A percentile compares a stretch with the other conserved stretches of the same genome.
phyloP scores from a whole-genome alignment of 2,888 invertebrate genomes.

The Macaria liturata region DNA sequence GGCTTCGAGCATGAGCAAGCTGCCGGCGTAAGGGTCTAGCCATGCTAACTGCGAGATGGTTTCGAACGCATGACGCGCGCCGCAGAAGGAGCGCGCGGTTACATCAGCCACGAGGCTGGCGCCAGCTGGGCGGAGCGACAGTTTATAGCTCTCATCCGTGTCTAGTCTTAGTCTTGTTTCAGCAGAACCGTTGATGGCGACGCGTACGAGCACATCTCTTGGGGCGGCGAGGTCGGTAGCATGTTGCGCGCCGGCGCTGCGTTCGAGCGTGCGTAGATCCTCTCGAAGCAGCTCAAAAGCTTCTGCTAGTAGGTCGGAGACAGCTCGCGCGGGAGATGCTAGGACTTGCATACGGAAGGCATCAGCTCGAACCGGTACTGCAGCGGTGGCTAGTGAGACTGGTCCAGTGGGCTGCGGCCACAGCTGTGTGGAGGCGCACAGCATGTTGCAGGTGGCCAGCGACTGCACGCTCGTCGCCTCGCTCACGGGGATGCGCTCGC shows the following conservation, averaged over 20 bases:
- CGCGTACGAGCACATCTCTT: conserved; percentile 72
- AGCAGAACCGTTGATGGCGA: conserved; percentile 78
- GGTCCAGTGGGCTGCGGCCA: conserved; percentile 92
- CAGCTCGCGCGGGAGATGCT: conserved; percentile 65
- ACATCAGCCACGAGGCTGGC: conserved; percentile 84
- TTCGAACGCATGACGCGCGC: conserved; percentile 90
- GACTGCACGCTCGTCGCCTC: conserved; percentile 79
- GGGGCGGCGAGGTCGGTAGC: conserved; percentile 58
- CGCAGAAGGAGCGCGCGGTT: conserved; percentile 87
- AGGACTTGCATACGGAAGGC: conserved; percentile 74
- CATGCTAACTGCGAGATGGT: conserved; percentile 92
- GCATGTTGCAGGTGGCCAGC: conserved; percentile 89
- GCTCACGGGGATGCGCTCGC: conserved; percentile 82
- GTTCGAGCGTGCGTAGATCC: conserved; percentile 75
- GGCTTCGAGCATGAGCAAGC: conserved; percentile 85
- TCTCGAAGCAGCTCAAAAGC: conserved; percentile 80
- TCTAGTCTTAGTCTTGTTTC: conserved; percentile 84
- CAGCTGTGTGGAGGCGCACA: conserved; percentile 88
- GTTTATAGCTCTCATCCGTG: conserved; percentile 89
- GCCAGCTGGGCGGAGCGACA: conserved; percentile 81
- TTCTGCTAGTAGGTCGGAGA: conserved; percentile 65
- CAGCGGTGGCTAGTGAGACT: conserved; percentile 86
- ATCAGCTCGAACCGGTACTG: conserved; percentile 82
- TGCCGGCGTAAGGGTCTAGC: conserved; percentile 87
- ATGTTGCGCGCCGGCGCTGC: conserved; percentile 50